Conservation (phyloP, 2,797 vertebrate genomes). For the Pogoniulus pusillus region DNA sequence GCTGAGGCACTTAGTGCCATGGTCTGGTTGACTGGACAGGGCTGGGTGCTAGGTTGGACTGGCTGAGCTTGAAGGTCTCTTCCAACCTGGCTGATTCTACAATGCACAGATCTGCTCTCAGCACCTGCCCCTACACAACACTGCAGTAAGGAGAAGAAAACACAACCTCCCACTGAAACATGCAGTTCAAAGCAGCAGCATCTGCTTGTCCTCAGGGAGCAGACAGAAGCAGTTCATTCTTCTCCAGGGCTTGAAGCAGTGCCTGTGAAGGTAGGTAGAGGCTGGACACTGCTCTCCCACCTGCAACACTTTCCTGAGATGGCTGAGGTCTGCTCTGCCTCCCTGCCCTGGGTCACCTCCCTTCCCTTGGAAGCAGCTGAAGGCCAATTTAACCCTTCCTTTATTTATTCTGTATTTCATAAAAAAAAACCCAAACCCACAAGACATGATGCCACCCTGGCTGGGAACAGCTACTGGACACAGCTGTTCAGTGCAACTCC, state of each 20-base stretch:
- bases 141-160: not conserved
- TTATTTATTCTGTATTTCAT: conserved; percentile 58
- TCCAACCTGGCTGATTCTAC: no score
- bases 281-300: not conserved
- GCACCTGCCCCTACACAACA: not conserved
- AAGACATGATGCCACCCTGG: not conserved
- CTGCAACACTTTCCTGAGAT: not conserved
- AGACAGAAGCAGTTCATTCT: not conserved
- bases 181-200: not conserved
- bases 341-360: not conserved
- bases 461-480: conserved; percentile 1
- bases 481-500: conserved; percentile 45
- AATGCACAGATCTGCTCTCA: not conserved
- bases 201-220: not conserved
- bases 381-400: not conserved
- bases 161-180: not conserved
- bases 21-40: no score
- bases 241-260: not conserved
- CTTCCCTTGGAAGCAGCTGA: not conserved
- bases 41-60: no score
- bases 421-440: not conserved
- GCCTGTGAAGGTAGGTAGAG: not conserved
- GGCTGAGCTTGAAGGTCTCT: no score
- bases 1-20: no score
- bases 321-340: not conserved